Percentiles rank a stretch among this genome's conserved stretches.
Evolutionary conservation across 1,140 invertebrate species (phyloP).

Genomic region (Adelges cooleyi): DNA sequence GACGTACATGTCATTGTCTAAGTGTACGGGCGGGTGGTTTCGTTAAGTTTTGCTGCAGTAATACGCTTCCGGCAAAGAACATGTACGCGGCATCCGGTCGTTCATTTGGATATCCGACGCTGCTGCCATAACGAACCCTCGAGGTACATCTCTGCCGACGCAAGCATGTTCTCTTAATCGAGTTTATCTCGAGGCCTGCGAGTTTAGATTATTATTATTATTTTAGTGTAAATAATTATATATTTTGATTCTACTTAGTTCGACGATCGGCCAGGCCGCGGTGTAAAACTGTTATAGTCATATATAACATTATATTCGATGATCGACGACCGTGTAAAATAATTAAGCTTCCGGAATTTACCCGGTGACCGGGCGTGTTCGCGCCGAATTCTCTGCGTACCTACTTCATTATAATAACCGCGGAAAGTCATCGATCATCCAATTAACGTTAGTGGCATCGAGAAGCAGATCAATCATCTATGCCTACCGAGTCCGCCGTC

Average conservation of each 20-base stretch:
- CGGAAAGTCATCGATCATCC: constrained; percentile 21
- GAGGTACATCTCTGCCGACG: background rate
- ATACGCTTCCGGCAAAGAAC: constrained; percentile 26
- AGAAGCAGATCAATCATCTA: constrained; percentile 24
- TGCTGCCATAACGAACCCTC: constrained; percentile 14
- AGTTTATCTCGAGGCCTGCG: too few relatives aligned
- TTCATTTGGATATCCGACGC: constrained; percentile 26
- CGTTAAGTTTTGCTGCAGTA: constrained; percentile 19
- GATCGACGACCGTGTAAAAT: constrained; percentile 16
- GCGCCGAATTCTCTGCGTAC: background rate
- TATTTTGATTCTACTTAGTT: too few relatives aligned
- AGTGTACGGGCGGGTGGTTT: background rate
- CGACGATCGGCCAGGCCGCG: too few relatives aligned
- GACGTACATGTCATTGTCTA: constrained; percentile 16
- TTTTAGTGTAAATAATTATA: too few relatives aligned
- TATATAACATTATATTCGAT: too few relatives aligned
- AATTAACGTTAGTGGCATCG: constrained; percentile 18
- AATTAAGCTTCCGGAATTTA: background rate
- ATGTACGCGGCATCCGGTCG: constrained; percentile 27
- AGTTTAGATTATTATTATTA: too few relatives aligned
- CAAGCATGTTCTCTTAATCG: background rate
- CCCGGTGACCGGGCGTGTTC: background rate
- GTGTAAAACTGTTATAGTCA: too few relatives aligned
- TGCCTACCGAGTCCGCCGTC: background rate
- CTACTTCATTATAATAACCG: constrained; percentile 21